phyloP scores from a whole-genome alignment of 37 sponge, comb jelly and placozoan species.

The Spongia lamella region DNA sequence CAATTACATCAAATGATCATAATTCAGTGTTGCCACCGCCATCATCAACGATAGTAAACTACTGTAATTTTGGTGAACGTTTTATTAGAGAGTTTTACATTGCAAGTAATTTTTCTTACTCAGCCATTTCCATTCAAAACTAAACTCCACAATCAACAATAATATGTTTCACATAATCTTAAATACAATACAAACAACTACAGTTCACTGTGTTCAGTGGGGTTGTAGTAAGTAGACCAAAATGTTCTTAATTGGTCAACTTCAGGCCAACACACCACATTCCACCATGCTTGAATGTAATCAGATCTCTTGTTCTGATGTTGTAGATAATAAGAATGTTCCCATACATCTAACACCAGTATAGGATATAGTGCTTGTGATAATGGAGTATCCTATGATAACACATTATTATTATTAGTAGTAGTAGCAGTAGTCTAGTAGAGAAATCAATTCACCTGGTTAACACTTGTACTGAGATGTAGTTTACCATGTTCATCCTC shows the following conservation, averaged over 20 bases:
- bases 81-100: no score
- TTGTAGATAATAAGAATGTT: constrained; percentile 90
- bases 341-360: constrained; percentile 84
- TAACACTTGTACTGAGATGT: constrained; percentile 31
- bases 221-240: constrained; percentile 21
- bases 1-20: no score
- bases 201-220: constrained; percentile 23
- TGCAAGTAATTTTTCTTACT: no score
- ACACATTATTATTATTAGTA: neutral
- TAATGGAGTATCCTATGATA: constrained; percentile 68
- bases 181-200: constrained; percentile 7
- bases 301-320: constrained; percentile 66
- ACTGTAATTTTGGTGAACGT: no score
- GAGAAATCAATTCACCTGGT: constrained; percentile 65
- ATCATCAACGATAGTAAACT: no score
- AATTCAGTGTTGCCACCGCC: no score
- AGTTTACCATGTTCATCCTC: constrained; percentile 29
- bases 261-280: constrained; percentile 74
- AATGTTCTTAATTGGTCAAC: constrained; percentile 43
- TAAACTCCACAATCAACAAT: no score
- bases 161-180: no score
- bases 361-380: constrained; percentile 60
- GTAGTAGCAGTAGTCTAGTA: neutral
- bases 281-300: constrained; percentile 73
- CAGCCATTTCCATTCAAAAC: no score